Evolutionary conservation across 2,797 vertebrate genomes (phyloP).

Genomic region (Ptychobarbus kaznakovi): DNA sequence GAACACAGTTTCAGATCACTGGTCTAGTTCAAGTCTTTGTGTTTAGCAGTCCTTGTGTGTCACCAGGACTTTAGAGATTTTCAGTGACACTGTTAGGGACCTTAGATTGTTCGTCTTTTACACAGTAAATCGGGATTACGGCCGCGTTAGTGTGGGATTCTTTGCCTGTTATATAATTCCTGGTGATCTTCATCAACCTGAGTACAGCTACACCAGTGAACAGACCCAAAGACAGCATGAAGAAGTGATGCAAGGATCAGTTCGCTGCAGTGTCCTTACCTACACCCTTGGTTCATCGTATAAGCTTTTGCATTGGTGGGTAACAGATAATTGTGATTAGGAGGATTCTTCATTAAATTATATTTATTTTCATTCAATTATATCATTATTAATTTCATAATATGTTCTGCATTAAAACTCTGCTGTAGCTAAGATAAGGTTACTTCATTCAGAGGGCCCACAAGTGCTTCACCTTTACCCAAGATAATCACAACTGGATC

Average conservation of each 20-base stretch:
- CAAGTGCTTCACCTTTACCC: neutral
- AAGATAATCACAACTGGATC: neutral
- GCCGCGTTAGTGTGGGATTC: conserved; percentile 63
- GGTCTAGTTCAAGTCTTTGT: neutral
- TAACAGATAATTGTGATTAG: neutral
- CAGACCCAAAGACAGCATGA: conserved; percentile 30
- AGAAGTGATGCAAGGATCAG: neutral
- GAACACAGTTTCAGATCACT: neutral
- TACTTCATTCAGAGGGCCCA: neutral
- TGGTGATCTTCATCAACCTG: conserved; percentile 65
- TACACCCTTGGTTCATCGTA: conserved; percentile 1
- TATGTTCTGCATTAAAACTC: neutral
- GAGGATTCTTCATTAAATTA: neutral
- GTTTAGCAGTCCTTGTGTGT: neutral
- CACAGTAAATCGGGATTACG: conserved; percentile 72
- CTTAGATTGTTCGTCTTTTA: conserved; percentile 53
- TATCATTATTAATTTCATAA: neutral
- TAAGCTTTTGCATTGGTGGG: neutral
- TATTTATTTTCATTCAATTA: neutral
- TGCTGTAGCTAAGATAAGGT: neutral
- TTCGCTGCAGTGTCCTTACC: conserved; percentile 8
- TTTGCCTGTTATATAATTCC: conserved; percentile 71
- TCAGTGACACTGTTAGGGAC: neutral
- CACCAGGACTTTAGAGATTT: neutral
- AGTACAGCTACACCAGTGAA: conserved; percentile 64